A percentile compares a stretch with the other conserved stretches of the same genome.
These are phyloP conservation scores for Mus musculus DNA, from an alignment of 2,113 vertebrate species.

Conservation along the genomic window GRCm39 chr3:50594501-50595000, in stretches of 20 bases:
- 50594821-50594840: conserved; percentile 53
- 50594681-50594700: conserved; percentile 22
- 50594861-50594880: not conserved
- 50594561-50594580: conserved; percentile 12
- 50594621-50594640: conserved; percentile 29
- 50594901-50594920: not conserved
- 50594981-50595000: not conserved
- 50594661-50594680: conserved; percentile 37
- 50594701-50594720: conserved; percentile 49
- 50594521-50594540: not conserved
- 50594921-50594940: not conserved
- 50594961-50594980: not conserved
- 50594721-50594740: conserved; percentile 11
- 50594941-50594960: not conserved
- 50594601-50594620: not conserved
- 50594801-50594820: not conserved
- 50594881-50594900: not conserved
- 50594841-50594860: not conserved
- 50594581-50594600: conserved; percentile 9
- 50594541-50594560: not conserved
- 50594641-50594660: not conserved
- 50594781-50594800: not conserved
- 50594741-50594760: conserved; percentile 15
- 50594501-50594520: not conserved
- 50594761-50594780: not conserved